Evolutionary conservation across 2,888 invertebrate genomes (phyloP), one percentile per base, ranked within the genome.

Genomic region (Palloptera scutellata): DNA sequence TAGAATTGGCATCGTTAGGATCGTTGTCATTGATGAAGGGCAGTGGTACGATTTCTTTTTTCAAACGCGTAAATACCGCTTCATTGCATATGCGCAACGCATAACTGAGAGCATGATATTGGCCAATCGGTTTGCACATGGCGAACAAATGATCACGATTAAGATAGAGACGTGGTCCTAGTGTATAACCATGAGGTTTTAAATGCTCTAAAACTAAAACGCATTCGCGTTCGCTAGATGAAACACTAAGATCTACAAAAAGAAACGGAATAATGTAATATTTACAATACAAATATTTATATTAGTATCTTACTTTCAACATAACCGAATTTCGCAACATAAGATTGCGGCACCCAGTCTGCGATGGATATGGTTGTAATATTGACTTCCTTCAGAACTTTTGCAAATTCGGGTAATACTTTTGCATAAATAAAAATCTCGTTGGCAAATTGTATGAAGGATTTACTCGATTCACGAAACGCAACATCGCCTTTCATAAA

Each of bases 401-500:
- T 69, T 53, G 77, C 74, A 64, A 77, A 85, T 42, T 77, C 79
- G 0, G 84, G 83, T 64, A 84, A 68, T 0, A 84, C 75, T 42
- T 80, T 74, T 1, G 73, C 72, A 57, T 85, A 84, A 41, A 80
- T 78, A 41, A 77, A 82, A 12, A 81, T 72, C 68, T 85, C 85
- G 69, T 85, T 85, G 41, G 79, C 76, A 65, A 82, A 84, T 72
- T 84, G 84, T 15, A 74, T 77, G 61, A 79, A 81, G 1, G 80
- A 80, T 71, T 81, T 79, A 66, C 79, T 80, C 1, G 74, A 74
- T 40, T 76, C 75, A 1, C 85, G 81, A 54, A 83, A 83, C 13
- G 71, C 68, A 1, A 74, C 73, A 57, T 77, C 78, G 19, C 84
- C 83, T 64, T 81, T 83, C 83, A 85, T 85, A 61, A 85, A 83